phyloP scores from a whole-genome alignment of 1,140 invertebrate species.

The Phthorimaea operculella region DNA sequence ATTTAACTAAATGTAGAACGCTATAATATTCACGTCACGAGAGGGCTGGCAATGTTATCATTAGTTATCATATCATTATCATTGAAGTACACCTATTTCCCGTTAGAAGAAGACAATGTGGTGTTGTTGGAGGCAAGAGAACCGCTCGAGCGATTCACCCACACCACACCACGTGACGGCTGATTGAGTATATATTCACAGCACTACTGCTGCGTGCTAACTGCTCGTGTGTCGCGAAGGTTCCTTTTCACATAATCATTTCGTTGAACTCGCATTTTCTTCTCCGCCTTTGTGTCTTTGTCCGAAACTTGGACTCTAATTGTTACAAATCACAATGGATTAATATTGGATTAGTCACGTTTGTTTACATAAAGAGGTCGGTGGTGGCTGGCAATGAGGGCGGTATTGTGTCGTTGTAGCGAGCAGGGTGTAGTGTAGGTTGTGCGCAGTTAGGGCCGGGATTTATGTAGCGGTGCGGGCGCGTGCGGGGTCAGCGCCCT shows the following conservation, averaged over 20 bases:
- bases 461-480: constrained; percentile 21
- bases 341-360: constrained; percentile 12
- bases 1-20: too few relatives aligned
- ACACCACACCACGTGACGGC: neutral
- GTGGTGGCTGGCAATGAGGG: constrained; percentile 10
- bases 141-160: neutral
- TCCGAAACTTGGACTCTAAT: constrained; percentile 9
- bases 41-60: too few relatives aligned
- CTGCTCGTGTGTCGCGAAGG: neutral
- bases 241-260: constrained; percentile 26
- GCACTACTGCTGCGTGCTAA: neutral
- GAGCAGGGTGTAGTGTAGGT: constrained; percentile 3
- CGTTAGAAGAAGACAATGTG: too few relatives aligned
- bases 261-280: constrained; percentile 30
- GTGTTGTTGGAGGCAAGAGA: neutral
- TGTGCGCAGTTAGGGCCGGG: constrained; percentile 18
- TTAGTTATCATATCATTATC: too few relatives aligned
- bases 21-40: too few relatives aligned
- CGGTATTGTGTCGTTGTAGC: constrained; percentile 10
- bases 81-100: too few relatives aligned
- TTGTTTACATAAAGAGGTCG: constrained; percentile 15
- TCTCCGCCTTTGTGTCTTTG: constrained; percentile 21
- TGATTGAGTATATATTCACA: neutral
- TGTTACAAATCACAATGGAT: constrained; percentile 4
- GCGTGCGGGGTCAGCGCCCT: constrained; percentile 51